phyloP scores from a whole-genome alignment of 2,113 vertebrate genomes.

The Anas platyrhynchos region DNA sequence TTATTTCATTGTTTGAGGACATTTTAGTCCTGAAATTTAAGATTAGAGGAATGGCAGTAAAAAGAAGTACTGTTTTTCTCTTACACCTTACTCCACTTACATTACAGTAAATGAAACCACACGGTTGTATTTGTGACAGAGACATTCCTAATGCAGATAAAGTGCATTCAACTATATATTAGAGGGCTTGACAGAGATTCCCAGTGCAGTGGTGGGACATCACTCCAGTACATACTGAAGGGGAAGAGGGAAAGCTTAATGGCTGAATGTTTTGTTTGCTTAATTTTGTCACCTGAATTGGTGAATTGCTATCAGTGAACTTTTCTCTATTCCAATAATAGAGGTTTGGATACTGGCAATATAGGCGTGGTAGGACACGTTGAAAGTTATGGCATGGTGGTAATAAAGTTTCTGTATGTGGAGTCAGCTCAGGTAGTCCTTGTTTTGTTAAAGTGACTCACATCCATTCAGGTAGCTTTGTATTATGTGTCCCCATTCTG shows the following conservation, averaged over 20 bases:
- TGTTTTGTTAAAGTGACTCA: background rate
- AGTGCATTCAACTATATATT: background rate
- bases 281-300: background rate
- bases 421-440: background rate
- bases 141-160: background rate
- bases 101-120: background rate
- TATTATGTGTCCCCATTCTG: background rate
- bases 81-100: background rate
- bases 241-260: background rate
- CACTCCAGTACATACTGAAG: rapidly evolving
- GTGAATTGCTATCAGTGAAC: background rate
- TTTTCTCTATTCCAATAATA: background rate
- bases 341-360: background rate
- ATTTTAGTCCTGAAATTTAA: background rate
- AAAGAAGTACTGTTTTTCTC: background rate
- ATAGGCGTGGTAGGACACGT: no score
- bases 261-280: background rate
- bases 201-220: background rate
- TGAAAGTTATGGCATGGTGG: background rate
- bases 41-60: background rate
- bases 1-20: background rate
- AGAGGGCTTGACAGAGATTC: background rate
- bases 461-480: background rate
- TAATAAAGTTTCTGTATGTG: background rate
- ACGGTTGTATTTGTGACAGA: background rate